These are phyloP conservation scores for Cylindroiulus punctatus DNA, from an alignment of 2,888 invertebrate species.

Conservation along the genomic window DNA sequence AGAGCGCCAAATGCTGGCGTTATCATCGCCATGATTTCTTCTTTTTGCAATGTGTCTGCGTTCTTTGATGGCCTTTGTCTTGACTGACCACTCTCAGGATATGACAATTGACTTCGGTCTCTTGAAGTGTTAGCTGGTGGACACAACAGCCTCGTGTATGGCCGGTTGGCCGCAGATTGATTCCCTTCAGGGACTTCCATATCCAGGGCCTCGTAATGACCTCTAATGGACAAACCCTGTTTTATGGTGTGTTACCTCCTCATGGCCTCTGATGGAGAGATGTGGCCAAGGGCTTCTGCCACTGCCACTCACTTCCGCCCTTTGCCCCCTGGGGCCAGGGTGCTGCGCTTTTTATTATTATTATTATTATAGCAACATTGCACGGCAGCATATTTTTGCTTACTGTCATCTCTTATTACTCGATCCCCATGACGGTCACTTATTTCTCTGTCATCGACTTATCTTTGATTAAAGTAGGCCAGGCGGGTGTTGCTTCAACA, in stretches of 20 bases:
- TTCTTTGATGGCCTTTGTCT: too few relatives aligned
- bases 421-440: background rate
- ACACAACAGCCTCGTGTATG: background rate
- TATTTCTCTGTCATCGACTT: constrained; percentile 14
- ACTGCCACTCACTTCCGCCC: background rate
- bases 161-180: background rate
- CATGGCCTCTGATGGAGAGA: background rate
- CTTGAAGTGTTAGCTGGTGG: background rate
- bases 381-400: background rate
- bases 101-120: too few relatives aligned
- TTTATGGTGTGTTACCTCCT: background rate
- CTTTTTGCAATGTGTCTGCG: too few relatives aligned
- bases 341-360: constrained; percentile 12
- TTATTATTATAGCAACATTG: too few relatives aligned
- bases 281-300: background rate
- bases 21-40: too few relatives aligned
- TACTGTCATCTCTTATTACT: background rate
- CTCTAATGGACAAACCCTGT: constrained; percentile 27
- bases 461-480: background rate
- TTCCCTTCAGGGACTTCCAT: constrained; percentile 15
- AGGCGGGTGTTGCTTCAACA: background rate
- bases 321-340: background rate
- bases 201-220: background rate
- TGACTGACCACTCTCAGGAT: too few relatives aligned
- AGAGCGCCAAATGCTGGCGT: too few relatives aligned